These are phyloP conservation scores for Bufo gargarizans DNA, from an alignment of 2,113 vertebrate species.

Conservation along the genomic window DNA sequence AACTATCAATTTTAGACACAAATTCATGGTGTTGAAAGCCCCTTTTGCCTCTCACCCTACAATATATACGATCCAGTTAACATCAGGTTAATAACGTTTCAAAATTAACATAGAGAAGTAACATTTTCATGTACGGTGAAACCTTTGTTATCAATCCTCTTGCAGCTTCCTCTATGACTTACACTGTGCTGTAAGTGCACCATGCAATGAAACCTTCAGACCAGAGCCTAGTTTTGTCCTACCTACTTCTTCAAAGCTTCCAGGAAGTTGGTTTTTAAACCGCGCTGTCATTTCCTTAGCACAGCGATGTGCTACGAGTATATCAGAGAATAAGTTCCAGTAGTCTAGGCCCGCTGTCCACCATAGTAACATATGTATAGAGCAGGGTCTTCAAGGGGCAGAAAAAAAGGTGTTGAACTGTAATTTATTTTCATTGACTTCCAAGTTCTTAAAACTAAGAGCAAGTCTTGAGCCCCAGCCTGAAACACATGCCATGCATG, in stretches of 20 bases:
- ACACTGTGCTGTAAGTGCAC: constrained; percentile 1
- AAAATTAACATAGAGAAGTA: constrained; percentile 28
- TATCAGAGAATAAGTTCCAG: background rate
- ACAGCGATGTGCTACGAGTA: constrained; percentile 6
- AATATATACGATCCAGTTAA: constrained; percentile 40
- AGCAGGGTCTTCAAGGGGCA: background rate
- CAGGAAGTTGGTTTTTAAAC: constrained; percentile 57
- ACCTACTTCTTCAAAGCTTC: constrained; percentile 57
- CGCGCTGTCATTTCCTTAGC: constrained; percentile 57
- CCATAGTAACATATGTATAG: background rate
- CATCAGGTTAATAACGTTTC: constrained; percentile 1
- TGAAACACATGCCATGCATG: background rate
- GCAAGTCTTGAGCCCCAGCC: background rate
- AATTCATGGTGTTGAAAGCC: constrained; percentile 26
- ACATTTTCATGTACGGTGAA: constrained; percentile 10
- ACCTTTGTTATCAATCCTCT: constrained; percentile 49
- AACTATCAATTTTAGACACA: constrained; percentile 22
- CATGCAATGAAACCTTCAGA: constrained; percentile 47
- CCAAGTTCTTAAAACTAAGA: background rate
- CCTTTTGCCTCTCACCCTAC: constrained; percentile 5
- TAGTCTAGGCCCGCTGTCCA: background rate
- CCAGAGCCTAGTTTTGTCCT: constrained; percentile 30
- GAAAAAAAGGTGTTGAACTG: background rate
- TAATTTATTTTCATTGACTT: background rate
- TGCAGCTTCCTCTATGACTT: constrained; percentile 54